Conservation (phyloP, 2,888 invertebrate species). For the Mimas tiliae region DNA sequence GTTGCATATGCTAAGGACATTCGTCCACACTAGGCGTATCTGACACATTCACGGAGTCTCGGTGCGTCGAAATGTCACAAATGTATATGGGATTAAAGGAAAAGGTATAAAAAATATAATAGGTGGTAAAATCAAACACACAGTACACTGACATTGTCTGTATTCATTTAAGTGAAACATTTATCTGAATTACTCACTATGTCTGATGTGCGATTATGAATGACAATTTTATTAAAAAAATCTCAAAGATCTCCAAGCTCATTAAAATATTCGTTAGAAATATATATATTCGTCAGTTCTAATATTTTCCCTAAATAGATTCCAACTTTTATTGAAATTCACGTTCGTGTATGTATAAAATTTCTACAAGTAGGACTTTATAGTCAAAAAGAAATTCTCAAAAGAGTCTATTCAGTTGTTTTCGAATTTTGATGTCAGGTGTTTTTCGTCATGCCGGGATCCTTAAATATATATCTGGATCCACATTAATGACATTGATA, state of each 20-base stretch:
- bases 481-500: neutral
- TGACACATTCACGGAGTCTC: too few species aligned
- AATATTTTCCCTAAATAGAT: constrained; percentile 22
- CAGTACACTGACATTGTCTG: constrained; percentile 34
- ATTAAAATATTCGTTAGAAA: constrained; percentile 18
- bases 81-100: neutral
- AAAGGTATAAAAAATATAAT: neutral
- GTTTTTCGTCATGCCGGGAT: neutral
- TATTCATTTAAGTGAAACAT: constrained; percentile 33
- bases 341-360: constrained; percentile 17
- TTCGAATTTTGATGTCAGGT: constrained; percentile 13
- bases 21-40: too few species aligned
- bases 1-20: too few species aligned
- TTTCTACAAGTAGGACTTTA: constrained; percentile 16
- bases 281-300: constrained; percentile 10
- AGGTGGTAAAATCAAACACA: constrained; percentile 26
- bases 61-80: too few species aligned
- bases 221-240: constrained; percentile 29
- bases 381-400: constrained; percentile 12
- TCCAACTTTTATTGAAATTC: constrained; percentile 5
- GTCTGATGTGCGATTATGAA: constrained; percentile 40
- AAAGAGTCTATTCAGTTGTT: constrained; percentile 18
- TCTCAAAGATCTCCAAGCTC: neutral
- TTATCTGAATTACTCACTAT: constrained; percentile 23
- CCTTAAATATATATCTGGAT: neutral